Evolutionary conservation across 2,888 invertebrate genomes (phyloP), one percentile per base, ranked within the genome.

Genomic region (Podotricha telesiphe): DNA sequence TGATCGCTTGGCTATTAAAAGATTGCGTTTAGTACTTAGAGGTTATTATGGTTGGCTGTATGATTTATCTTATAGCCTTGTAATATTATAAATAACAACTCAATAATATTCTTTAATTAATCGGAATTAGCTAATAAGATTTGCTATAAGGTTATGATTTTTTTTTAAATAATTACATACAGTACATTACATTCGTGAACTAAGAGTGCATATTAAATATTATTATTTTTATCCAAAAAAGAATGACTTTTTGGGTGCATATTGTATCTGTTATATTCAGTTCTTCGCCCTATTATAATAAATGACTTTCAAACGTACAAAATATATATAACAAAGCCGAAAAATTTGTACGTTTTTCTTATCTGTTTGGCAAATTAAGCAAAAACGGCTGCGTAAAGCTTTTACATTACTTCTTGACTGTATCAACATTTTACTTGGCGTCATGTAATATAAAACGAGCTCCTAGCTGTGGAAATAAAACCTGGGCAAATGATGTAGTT

Each of bases 1-100:
- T 82, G 80, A 79, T 80, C 79, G 82, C 82, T 82, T 80, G 81
- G 75, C 82, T 81, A 80, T 81, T 85, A 79, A 80, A 76, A 75
- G 80, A 81, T 80, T 77, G 76, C 82, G 81, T 83, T 80, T 81
- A 83, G 79, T 79, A 81, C n/a, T 50, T 59, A 47, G 37, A 19
- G 58, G 40, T 58, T 55, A 56, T 34, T 58, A n/a, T n/a, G n/a
- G n/a, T n/a, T n/a, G 22, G 11, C 56, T 37, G 37, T 66, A 19
- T 50, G 37, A 58, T 48, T 58, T 1, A 10, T 34, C 47, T 65
- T 55, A 56, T 56, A 28, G 45, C 34, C 28, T 56, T 48, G 62
- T 37, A 45, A 48, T 62, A 42, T 19, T 37, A 58, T 8, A 34
- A 17, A 37, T 55, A 37, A 37, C 17, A 55, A 55, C n/a, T 37